phyloP scores from a whole-genome alignment of 1,140 invertebrate species.

The Meloidogyne hapla region DNA sequence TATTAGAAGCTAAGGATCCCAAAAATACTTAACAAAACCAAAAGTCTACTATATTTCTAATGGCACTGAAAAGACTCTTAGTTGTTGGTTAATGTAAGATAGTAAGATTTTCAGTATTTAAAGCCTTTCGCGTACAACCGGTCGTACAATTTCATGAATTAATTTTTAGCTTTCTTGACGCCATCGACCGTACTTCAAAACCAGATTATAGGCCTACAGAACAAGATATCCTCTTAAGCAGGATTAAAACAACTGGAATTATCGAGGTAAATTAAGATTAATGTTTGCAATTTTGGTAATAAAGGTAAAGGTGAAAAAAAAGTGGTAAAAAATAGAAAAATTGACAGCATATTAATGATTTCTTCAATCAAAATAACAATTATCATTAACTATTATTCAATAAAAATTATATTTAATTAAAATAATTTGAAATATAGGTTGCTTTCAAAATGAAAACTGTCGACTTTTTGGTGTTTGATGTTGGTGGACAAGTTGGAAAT shows the following conservation, averaged over 20 bases:
- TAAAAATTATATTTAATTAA: neutral
- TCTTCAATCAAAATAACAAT: neutral
- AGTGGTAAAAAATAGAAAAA: no score
- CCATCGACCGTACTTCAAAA: conserved; percentile 87
- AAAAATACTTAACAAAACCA: no score
- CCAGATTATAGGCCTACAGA: conserved; percentile 89
- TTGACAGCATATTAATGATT: no score
- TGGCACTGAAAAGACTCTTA: no score
- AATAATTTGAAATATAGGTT: conserved; percentile 54
- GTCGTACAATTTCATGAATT: no score
- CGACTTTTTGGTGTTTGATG: conserved; percentile 66
- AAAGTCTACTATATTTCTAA: no score
- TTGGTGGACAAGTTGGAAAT: conserved; percentile 66
- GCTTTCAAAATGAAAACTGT: conserved; percentile 72
- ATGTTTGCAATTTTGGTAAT: no score
- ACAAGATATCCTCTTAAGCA: conserved; percentile 92
- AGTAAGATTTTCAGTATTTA: no score
- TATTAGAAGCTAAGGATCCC: no score
- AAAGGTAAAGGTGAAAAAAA: no score
- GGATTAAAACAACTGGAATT: conserved; percentile 90
- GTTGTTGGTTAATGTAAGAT: no score
- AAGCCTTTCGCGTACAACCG: no score
- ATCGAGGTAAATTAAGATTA: conserved; percentile 86
- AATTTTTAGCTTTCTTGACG: conserved; percentile 69
- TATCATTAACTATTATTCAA: neutral